These are phyloP conservation scores for Phacellophora camtschatica DNA, from an alignment of 30 jellyfish, hydroid and myxozoan genomes.

Conservation along the genomic window DNA sequence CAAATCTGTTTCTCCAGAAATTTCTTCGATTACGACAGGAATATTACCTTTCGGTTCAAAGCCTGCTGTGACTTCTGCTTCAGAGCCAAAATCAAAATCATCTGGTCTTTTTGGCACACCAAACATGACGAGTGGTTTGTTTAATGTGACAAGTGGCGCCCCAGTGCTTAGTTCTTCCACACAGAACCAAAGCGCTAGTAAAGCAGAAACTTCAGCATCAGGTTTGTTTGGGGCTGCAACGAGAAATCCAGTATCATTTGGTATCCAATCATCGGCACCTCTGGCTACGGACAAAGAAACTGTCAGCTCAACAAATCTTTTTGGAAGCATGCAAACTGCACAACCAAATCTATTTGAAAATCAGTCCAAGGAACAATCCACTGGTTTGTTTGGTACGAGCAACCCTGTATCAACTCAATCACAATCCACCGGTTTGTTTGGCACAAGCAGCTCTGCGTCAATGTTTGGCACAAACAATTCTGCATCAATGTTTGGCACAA, in stretches of 20 bases:
- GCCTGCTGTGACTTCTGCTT: slow-evolving; percentile 7
- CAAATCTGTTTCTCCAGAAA: neutral
- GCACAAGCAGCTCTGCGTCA: slow-evolving; percentile 27
- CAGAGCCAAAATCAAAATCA: neutral
- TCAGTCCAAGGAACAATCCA: neutral
- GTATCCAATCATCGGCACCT: neutral
- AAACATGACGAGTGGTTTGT: neutral
- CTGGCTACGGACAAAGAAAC: neutral
- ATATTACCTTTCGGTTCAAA: neutral
- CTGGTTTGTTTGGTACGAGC: slow-evolving; percentile 21
- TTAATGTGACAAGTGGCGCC: neutral
- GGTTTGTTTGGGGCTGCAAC: slow-evolving; percentile 42
- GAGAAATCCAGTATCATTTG: slow-evolving; percentile 4
- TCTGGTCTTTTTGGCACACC: slow-evolving; percentile 37
- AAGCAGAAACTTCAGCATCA: neutral
- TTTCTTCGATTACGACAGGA: too few relatives aligned
- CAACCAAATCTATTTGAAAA: neutral
- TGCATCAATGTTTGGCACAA: too few relatives aligned
- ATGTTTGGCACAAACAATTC: too few relatives aligned
- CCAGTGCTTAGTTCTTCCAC: slow-evolving; percentile 12
- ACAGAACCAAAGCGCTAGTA: neutral
- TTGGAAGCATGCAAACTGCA: neutral
- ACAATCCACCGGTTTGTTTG: slow-evolving; percentile 46
- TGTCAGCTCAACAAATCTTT: neutral
- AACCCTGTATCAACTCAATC: slow-evolving; percentile 27